These are phyloP conservation scores for Caenorhabditis briggsae DNA, from an alignment of 1,140 invertebrate genomes.

Conservation along the genomic window DNA sequence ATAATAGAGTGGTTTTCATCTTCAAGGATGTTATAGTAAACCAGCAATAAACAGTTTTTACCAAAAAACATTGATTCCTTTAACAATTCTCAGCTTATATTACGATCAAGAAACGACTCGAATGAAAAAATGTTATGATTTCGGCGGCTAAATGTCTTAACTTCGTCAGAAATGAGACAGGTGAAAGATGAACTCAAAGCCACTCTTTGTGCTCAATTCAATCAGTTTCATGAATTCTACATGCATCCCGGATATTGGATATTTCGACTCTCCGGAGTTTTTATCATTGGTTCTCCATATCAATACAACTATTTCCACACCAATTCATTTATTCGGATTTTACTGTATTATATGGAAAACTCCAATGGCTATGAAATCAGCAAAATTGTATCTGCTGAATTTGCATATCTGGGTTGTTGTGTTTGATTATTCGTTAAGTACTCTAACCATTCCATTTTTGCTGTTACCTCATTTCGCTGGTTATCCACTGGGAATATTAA, in stretches of 20 bases:
- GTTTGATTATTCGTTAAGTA: background rate
- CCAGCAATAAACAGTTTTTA: too few species aligned
- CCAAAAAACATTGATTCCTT: too few species aligned
- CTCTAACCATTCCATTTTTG: background rate
- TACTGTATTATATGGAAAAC: background rate
- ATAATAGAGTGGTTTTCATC: too few species aligned
- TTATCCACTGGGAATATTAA: background rate
- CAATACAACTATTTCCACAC: background rate
- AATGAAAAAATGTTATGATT: too few species aligned
- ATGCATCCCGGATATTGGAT: background rate
- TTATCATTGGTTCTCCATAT: background rate
- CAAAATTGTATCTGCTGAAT: background rate
- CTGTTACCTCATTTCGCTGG: background rate
- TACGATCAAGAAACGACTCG: too few species aligned
- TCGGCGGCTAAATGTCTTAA: too few species aligned
- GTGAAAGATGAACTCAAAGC: too few species aligned
- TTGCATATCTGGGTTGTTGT: background rate
- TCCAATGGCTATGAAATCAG: background rate
- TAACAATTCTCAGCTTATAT: too few species aligned
- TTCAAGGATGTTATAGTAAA: too few species aligned
- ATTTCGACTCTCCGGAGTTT: background rate
- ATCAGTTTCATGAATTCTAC: background rate
- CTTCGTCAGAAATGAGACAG: too few species aligned
- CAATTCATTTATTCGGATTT: background rate
- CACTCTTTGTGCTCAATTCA: too few species aligned